Evolutionary conservation across 1,140 invertebrate species (phyloP).

Genomic region (Eumaeus atala): DNA sequence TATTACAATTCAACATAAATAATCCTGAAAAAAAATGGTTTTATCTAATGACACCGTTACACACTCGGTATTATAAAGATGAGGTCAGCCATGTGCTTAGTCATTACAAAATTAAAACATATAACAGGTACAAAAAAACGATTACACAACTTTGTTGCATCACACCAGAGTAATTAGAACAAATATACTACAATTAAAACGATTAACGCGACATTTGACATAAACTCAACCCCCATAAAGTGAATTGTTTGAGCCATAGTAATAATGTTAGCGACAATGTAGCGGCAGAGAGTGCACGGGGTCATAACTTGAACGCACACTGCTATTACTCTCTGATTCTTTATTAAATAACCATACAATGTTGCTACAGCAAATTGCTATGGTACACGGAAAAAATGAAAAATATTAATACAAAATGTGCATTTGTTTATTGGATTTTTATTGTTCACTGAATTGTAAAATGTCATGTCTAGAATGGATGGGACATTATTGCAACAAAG

Average conservation of each 20-base stretch:
- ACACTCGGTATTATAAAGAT: neutral
- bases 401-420: no score
- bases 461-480: no score
- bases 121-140: conserved; percentile 2
- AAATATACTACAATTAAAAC: conserved; percentile 49
- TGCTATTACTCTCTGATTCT: conserved; percentile 5
- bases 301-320: neutral
- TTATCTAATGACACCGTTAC: no score
- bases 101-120: conserved; percentile 3
- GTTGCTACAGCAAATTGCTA: neutral
- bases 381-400: no score
- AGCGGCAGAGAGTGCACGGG: neutral
- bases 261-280: conserved; percentile 12
- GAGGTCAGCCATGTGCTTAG: neutral
- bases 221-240: conserved; percentile 19
- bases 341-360: conserved; percentile 6
- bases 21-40: no score
- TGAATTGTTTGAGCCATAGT: conserved; percentile 8
- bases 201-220: conserved; percentile 62
- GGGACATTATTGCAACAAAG: no score
- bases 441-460: no score
- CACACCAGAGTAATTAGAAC: conserved; percentile 31
- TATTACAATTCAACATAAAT: no score
- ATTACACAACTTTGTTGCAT: conserved; percentile 3
- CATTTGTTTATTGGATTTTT: no score